phyloP scores from a whole-genome alignment of 2,113 vertebrate genomes.

The Gavia stellata region DNA sequence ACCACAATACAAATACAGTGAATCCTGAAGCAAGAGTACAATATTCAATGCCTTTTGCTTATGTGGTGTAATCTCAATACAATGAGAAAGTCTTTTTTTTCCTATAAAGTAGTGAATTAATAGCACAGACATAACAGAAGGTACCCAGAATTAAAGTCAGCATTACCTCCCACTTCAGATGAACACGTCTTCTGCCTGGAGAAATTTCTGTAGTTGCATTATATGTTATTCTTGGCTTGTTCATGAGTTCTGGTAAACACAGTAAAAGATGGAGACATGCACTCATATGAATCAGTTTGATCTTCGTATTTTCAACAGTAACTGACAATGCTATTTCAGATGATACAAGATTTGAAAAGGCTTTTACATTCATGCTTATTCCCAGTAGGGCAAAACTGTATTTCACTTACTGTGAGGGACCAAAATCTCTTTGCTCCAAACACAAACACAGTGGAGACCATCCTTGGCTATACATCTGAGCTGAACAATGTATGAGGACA shows the following conservation, averaged over 20 bases:
- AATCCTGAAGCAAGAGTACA: background rate
- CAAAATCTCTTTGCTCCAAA: constrained; percentile 51
- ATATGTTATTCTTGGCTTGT: constrained; percentile 42
- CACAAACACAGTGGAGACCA: constrained; percentile 5
- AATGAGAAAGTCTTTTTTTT: background rate
- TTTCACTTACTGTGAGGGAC: constrained; percentile 62
- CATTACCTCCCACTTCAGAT: constrained; percentile 58
- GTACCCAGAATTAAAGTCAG: background rate
- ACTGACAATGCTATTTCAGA: background rate
- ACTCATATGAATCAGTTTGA: background rate
- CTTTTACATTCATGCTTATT: background rate
- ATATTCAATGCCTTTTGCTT: background rate
- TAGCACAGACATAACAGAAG: background rate
- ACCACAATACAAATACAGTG: background rate
- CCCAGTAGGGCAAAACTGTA: background rate
- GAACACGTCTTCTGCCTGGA: constrained; percentile 43
- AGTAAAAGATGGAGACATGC: background rate
- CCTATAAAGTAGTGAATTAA: background rate
- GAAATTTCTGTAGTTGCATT: constrained; percentile 7
- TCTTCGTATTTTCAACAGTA: background rate
- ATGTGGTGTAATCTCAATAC: background rate
- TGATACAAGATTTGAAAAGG: background rate
- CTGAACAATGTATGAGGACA: constrained; percentile 37
- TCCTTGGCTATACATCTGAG: constrained; percentile 28
- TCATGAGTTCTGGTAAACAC: constrained; percentile 5